Evolutionary conservation across 2,797 vertebrate species (phyloP).

Genomic region (Phrynocephalus vlangalii): DNA sequence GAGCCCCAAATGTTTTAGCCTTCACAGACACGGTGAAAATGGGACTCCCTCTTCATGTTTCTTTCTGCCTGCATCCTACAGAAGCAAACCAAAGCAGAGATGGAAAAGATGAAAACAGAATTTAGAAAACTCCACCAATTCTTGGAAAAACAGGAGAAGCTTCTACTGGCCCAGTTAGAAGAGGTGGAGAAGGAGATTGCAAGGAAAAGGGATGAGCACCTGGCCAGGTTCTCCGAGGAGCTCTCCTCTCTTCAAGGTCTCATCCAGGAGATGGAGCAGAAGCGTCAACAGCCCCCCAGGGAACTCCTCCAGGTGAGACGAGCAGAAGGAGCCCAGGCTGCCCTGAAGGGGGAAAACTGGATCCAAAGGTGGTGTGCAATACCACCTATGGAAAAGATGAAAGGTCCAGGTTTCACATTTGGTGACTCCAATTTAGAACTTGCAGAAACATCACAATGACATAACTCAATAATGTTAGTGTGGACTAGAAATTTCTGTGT

Average conservation of each 20-base stretch:
- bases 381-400: too few relatives aligned
- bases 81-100: neutral
- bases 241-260: neutral
- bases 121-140: neutral
- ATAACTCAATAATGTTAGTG: too few relatives aligned
- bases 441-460: too few relatives aligned
- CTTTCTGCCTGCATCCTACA: neutral
- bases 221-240: neutral
- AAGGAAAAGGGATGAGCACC: neutral
- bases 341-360: too few relatives aligned
- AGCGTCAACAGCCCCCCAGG: neutral
- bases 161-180: neutral
- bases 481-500: too few relatives aligned
- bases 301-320: slow-evolving; percentile 1
- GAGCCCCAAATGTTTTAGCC: too few relatives aligned
- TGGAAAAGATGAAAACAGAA: neutral
- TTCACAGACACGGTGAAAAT: too few relatives aligned
- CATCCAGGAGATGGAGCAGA: neutral
- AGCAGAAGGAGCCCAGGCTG: neutral
- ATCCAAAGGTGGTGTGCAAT: too few relatives aligned
- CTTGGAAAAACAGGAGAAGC: neutral
- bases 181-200: neutral
- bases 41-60: neutral
- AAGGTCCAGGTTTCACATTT: too few relatives aligned
- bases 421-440: too few relatives aligned